These are phyloP conservation scores for Luidia sarsii DNA, from an alignment of 53 echinoderm and acorn worm genomes.

Conservation along the genomic window DNA sequence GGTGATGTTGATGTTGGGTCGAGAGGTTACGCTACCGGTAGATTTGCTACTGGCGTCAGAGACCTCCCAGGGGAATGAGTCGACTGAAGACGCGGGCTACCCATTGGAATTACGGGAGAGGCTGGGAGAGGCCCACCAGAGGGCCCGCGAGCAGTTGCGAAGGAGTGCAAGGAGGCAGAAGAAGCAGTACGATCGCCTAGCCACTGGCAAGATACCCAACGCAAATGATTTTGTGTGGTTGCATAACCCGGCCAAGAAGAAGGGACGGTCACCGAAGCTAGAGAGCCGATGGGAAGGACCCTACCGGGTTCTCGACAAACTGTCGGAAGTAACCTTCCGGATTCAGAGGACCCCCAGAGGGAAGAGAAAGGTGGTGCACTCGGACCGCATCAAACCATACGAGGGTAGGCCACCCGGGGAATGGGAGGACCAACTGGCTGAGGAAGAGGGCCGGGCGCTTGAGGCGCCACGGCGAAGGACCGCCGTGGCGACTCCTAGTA, in stretches of 20 bases:
- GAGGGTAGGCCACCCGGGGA: not conserved
- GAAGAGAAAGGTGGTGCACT: slow-evolving; percentile 7
- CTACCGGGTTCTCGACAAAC: slow-evolving; percentile 5
- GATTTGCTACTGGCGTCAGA: not conserved
- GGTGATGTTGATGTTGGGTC: slow-evolving; percentile 33
- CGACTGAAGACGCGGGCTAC: not conserved
- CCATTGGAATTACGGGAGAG: slow-evolving; percentile 1
- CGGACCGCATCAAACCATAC: slow-evolving; percentile 10
- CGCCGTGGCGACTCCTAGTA: too few relatives aligned
- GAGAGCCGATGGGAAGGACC: slow-evolving; percentile 25
- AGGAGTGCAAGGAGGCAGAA: slow-evolving; percentile 9
- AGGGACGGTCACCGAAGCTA: not conserved
- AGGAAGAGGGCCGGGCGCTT: too few relatives aligned
- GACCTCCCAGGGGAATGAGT: too few relatives aligned
- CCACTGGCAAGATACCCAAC: too few relatives aligned
- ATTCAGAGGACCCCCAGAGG: not conserved
- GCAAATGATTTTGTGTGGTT: slow-evolving; percentile 4
- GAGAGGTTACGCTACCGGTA: slow-evolving; percentile 11
- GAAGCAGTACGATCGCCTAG: not conserved
- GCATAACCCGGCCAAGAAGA: not conserved
- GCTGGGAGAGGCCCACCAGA: slow-evolving; percentile 4
- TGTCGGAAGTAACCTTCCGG: not conserved
- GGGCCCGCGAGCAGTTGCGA: not conserved
- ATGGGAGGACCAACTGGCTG: too few relatives aligned
- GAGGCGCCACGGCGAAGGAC: too few relatives aligned